Evolutionary conservation across 2,797 vertebrate genomes (phyloP), one percentile per base, ranked within the genome.

Genomic region (Graptemys geographica): DNA sequence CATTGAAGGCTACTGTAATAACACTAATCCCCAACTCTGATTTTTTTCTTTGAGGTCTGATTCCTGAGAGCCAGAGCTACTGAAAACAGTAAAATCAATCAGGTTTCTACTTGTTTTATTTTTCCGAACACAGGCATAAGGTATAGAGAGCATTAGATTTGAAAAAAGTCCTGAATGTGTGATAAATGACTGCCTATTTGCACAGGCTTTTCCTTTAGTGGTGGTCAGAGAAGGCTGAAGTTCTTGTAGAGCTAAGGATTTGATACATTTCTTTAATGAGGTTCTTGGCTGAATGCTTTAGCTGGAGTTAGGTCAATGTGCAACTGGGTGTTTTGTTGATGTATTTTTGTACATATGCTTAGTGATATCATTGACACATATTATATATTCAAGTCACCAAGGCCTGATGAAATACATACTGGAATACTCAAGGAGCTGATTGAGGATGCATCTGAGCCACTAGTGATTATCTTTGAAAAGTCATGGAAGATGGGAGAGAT

Each of bases 11-110:
- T 92, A 23, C 31, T 13, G 2, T 55, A 89, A 12, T n/a, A 89
- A 49, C 1, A 52, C 18, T 79, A 89, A 90, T 91, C 88, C 90
- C 72, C 84, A 28, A 55, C 91, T 57, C 72, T 86, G 33, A 37
- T 53, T 86, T 93, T 92, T 93, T 92, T 87, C 85, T 81, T 53
- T 95, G 83, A 80, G 87, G 86, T 87, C 52, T 88, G 79, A 83
- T 78, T 95, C 33, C 72, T 78, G 52, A 79, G 85, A 72, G 33
- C 4, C 21, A 57, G 9, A 62, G 44, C 86, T 87, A 79, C 79
- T 79, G 83, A 59, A 93, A 93, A 28, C 41, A 94, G 79, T 18
- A 72, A 92, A 47, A 69, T 87, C 19, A 83, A 80, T 3, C 59
- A 76, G 74, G 74, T 47, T 76, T 47, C 74, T 76, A 47, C 4